phyloP scores from a whole-genome alignment of 1,140 invertebrate genomes.

The silkworm (Bombyx mori) region ASM3026992v2 NC_085128.1:12260001-12260500 shows the following conservation, averaged over 20 bases:
- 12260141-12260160: conserved; percentile 16
- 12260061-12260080: conserved; percentile 42
- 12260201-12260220: conserved; percentile 29
- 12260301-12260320: conserved; percentile 62
- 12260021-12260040: conserved; percentile 57
- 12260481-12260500: conserved; percentile 25
- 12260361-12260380: conserved; percentile 42
- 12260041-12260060: conserved; percentile 51
- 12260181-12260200: conserved; percentile 18
- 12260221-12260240: conserved; percentile 43
- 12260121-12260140: conserved; percentile 22
- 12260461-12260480: background rate
- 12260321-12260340: conserved; percentile 57
- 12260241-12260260: conserved; percentile 61
- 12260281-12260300: conserved; percentile 60
- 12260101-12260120: conserved; percentile 22
- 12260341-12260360: conserved; percentile 51
- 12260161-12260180: conserved; percentile 16
- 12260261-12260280: conserved; percentile 64
- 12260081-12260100: conserved; percentile 30
- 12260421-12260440: conserved; percentile 69
- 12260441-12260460: conserved; percentile 15
- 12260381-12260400: conserved; percentile 68
- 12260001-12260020: conserved; percentile 66
- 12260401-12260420: conserved; percentile 61